Conservation (phyloP, 2,113 vertebrate species). For the Sander vitreus region DNA sequence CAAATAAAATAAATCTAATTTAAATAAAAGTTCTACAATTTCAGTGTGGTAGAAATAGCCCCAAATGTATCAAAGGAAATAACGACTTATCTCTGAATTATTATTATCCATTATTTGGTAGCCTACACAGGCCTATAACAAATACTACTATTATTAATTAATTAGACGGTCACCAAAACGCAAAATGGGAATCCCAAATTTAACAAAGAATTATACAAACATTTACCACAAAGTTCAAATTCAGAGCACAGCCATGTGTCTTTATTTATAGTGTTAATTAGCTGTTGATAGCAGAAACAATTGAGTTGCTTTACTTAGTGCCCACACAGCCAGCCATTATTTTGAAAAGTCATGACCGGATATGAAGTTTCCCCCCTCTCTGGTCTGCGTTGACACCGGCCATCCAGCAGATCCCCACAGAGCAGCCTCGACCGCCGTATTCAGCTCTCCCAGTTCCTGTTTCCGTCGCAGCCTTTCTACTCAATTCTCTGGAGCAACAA, state of each 20-base stretch:
- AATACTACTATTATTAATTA: too few relatives aligned
- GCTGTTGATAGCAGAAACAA: neutral
- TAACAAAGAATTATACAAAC: neutral
- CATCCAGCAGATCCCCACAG: constrained; percentile 63
- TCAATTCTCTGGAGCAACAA: constrained; percentile 53
- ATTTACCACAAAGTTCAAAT: too few relatives aligned
- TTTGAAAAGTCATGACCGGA: constrained; percentile 62
- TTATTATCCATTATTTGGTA: too few relatives aligned
- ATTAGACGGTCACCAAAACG: neutral
- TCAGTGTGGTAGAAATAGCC: too few relatives aligned
- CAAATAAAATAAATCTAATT: too few relatives aligned
- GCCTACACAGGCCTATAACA: too few relatives aligned
- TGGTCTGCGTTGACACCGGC: constrained; percentile 65
- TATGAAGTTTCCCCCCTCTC: neutral
- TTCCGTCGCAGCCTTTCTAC: constrained; percentile 74
- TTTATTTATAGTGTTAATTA: neutral
- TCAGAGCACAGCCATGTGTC: neutral
- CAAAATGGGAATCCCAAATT: neutral
- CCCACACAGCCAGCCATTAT: constrained; percentile 12
- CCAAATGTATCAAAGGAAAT: too few relatives aligned
- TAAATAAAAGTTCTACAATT: neutral
- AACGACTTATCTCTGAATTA: too few relatives aligned
- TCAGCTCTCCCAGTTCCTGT: constrained; percentile 75
- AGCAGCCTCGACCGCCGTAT: constrained; percentile 65
- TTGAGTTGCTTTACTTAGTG: fast-evolving